phyloP scores from a whole-genome alignment of 2,888 invertebrate species.

The Chaitophorus viminalis region DNA sequence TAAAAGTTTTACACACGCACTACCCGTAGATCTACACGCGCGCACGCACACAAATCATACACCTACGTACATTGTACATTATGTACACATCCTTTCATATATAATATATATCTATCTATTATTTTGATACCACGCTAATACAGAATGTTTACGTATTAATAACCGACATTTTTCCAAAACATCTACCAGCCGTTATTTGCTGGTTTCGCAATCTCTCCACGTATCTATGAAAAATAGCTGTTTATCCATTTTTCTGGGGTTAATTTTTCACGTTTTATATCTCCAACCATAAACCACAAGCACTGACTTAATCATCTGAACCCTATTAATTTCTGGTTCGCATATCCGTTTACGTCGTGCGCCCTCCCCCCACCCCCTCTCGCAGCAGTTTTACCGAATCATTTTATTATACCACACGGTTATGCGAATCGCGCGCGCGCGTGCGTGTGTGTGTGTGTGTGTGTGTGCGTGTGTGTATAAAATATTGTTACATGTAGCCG shows the following conservation, averaged over 20 bases:
- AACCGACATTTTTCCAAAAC: not conserved
- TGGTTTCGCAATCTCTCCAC: conserved; percentile 48
- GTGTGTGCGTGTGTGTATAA: too few relatives aligned
- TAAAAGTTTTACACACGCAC: not conserved
- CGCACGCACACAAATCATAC: not conserved
- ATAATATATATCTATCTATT: too few relatives aligned
- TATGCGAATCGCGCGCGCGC: too few relatives aligned
- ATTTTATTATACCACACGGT: too few relatives aligned
- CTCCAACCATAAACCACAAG: conserved; percentile 31
- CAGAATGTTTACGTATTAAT: not conserved
- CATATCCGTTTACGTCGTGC: not conserved
- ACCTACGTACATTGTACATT: too few relatives aligned
- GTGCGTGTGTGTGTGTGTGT: too few relatives aligned
- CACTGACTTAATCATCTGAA: conserved; percentile 39
- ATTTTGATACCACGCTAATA: not conserved
- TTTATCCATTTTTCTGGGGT: conserved; percentile 28
- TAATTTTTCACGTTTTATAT: conserved; percentile 49
- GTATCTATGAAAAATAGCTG: conserved; percentile 56
- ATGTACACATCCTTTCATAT: too few relatives aligned
- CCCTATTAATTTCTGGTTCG: conserved; percentile 33
- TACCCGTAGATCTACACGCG: not conserved
- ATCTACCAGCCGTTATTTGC: not conserved
- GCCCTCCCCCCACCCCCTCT: not conserved
- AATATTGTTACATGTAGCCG: not conserved
- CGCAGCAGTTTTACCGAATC: too few relatives aligned